Percentiles rank a stretch among this genome's conserved stretches.
phyloP scores from a whole-genome alignment of 2,113 vertebrate species.

The Illadopsis cleaveri region DNA sequence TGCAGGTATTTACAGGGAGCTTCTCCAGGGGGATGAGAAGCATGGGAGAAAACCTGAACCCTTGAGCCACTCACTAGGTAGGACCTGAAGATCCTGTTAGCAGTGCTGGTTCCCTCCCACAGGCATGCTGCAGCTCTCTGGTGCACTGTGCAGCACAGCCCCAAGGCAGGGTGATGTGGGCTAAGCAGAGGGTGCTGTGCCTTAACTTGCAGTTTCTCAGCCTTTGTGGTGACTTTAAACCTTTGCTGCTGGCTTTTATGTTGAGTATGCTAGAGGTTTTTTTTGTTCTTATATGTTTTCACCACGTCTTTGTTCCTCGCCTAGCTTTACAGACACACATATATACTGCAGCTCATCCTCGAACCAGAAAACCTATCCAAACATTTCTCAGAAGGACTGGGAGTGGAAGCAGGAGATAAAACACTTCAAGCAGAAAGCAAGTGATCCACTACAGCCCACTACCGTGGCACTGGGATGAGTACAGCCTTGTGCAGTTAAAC shows the following conservation, averaged over 20 bases:
- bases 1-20: neutral
- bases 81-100: neutral
- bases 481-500: neutral
- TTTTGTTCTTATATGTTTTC: neutral
- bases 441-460: neutral
- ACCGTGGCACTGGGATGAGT: neutral
- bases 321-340: neutral
- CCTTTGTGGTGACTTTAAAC: conserved; percentile 13
- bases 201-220: conserved; percentile 15
- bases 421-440: neutral
- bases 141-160: neutral
- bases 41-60: neutral
- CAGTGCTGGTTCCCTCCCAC: neutral
- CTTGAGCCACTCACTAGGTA: accelerated
- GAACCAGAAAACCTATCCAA: neutral
- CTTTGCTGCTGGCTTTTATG: neutral
- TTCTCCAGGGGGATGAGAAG: neutral
- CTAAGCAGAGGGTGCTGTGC: neutral
- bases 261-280: neutral
- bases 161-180: neutral
- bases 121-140: accelerated
- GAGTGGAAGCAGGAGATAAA: neutral
- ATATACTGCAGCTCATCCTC: neutral
- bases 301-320: neutral
- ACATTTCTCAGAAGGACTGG: neutral